These are phyloP conservation scores for Caenorhabditis sp. DNA, from an alignment of 2,888 invertebrate genomes.

Conservation along the genomic window DNA sequence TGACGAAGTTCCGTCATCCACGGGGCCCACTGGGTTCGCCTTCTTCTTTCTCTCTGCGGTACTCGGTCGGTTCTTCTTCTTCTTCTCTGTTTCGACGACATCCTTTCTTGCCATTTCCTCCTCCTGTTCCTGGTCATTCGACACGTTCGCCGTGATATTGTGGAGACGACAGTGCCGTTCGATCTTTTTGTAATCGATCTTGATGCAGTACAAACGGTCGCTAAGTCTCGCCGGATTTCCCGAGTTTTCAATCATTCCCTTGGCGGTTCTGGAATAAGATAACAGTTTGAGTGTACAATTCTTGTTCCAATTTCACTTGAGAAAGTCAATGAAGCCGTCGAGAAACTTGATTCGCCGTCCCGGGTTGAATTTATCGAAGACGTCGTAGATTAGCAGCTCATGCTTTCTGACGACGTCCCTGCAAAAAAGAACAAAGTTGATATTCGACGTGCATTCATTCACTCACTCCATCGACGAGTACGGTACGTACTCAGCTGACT, in stretches of 20 bases:
- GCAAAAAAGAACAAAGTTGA: not conserved
- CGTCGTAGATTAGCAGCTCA: not conserved
- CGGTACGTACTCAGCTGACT: not conserved
- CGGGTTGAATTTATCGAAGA: conserved; percentile 6
- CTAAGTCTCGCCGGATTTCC: not conserved
- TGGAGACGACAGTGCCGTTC: too few relatives aligned
- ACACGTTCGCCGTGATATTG: too few relatives aligned
- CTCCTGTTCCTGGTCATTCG: too few relatives aligned
- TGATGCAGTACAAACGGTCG: not conserved
- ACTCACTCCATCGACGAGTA: not conserved
- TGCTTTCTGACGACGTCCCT: not conserved
- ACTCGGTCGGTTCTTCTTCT: not conserved
- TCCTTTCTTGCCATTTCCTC: too few relatives aligned
- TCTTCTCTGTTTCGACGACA: not conserved
- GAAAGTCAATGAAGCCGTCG: not conserved
- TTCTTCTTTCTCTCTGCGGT: not conserved
- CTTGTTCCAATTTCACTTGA: not conserved
- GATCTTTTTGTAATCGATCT: not conserved
- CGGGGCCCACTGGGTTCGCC: too few relatives aligned
- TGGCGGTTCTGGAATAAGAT: conserved; percentile 1
- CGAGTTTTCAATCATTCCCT: not conserved
- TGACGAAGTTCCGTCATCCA: too few relatives aligned
- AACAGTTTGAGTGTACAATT: too few relatives aligned
- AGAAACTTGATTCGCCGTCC: not conserved
- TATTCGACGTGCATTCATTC: not conserved